Percentiles rank a stretch among this genome's conserved stretches.
These are phyloP conservation scores for Phyllostomus hastatus DNA, from an alignment of 2,113 vertebrate genomes.

Conservation along the genomic window DNA sequence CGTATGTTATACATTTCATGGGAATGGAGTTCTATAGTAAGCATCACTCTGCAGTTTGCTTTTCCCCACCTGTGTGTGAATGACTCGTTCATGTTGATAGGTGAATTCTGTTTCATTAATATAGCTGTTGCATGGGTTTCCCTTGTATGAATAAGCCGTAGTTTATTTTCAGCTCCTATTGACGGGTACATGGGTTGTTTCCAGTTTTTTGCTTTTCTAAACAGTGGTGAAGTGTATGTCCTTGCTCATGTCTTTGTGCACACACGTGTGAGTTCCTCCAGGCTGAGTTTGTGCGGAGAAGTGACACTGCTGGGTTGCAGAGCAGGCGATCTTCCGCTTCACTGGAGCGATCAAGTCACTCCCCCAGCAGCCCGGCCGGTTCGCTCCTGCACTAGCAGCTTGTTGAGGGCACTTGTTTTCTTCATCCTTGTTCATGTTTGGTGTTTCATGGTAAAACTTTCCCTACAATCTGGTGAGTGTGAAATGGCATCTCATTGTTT, in stretches of 20 bases:
- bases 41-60: background rate
- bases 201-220: background rate
- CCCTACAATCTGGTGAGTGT: background rate
- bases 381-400: background rate
- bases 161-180: background rate
- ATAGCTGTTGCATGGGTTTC: background rate
- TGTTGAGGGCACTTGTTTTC: background rate
- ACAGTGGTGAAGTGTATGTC: background rate
- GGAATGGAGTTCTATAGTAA: background rate
- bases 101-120: background rate
- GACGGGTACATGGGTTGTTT: background rate
- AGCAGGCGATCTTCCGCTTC: background rate
- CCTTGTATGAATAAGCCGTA: background rate
- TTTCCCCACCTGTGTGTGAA: background rate
- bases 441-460: background rate
- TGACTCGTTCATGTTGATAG: background rate
- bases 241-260: background rate
- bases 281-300: background rate
- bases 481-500: background rate
- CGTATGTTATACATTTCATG: background rate
- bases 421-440: background rate
- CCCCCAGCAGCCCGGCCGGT: background rate
- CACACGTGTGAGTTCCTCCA: background rate
- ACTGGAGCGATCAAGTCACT: background rate
- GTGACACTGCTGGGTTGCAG: background rate